Conservation (phyloP, 2,113 vertebrate species). For the Eptesicus fuscus region DNA sequence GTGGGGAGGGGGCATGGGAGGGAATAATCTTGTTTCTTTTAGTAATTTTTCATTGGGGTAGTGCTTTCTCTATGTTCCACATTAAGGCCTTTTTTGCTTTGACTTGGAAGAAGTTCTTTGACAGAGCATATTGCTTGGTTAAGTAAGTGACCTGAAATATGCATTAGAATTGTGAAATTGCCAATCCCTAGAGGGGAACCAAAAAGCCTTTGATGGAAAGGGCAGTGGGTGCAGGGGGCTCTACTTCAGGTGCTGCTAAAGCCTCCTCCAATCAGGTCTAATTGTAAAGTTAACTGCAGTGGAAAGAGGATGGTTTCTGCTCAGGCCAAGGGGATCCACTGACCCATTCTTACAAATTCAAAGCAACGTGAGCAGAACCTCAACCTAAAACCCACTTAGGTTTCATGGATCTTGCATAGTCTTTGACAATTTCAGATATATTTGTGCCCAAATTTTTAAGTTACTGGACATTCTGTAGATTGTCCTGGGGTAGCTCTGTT, state of each 20-base stretch:
- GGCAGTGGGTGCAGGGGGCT: slow-evolving; percentile 48
- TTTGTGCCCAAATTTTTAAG: neutral
- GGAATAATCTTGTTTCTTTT: slow-evolving; percentile 67
- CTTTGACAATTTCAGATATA: neutral
- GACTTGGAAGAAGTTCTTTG: slow-evolving; percentile 66
- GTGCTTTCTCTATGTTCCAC: slow-evolving; percentile 55
- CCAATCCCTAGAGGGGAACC: slow-evolving; percentile 65
- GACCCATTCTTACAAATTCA: neutral
- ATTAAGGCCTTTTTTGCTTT: slow-evolving; percentile 74
- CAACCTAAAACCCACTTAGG: neutral
- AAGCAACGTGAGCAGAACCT: slow-evolving; percentile 26
- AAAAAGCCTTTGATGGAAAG: slow-evolving; percentile 60
- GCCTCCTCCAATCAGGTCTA: slow-evolving; percentile 52
- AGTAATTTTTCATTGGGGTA: slow-evolving; percentile 72
- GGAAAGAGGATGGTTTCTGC: neutral
- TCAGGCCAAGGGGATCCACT: neutral
- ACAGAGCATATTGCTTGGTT: slow-evolving; percentile 65
- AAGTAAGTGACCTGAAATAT: slow-evolving; percentile 62
- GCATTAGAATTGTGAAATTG: slow-evolving; percentile 73
- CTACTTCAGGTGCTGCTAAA: slow-evolving; percentile 62
- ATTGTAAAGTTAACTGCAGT: neutral
- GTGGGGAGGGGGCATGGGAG: slow-evolving; percentile 40
- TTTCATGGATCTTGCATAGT: neutral
- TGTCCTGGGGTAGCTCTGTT: neutral
- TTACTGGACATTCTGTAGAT: neutral